A percentile compares a stretch with the other conserved stretches of the same genome.
phyloP scores from a whole-genome alignment of 2,888 invertebrate genomes.

The Scelioninae gen. 1 region DNA sequence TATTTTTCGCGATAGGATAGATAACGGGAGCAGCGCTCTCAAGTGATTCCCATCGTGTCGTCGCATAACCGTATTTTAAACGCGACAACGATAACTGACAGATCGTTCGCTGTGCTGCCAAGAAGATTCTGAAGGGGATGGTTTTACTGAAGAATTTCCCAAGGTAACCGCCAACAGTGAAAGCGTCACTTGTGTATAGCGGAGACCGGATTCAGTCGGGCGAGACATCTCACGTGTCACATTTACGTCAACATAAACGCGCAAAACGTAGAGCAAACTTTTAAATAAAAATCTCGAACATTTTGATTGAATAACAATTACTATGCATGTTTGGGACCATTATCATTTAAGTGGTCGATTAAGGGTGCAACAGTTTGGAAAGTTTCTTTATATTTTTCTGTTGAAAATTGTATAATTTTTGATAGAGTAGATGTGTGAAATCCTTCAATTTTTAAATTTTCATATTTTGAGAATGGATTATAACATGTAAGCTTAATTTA shows the following conservation, averaged over 20 bases:
- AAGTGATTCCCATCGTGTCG: constrained; percentile 60
- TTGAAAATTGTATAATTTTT: too few species aligned
- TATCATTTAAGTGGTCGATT: too few species aligned
- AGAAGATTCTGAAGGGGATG: constrained; percentile 51
- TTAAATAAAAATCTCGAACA: constrained; percentile 32
- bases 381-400: too few species aligned
- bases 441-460: too few species aligned
- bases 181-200: constrained; percentile 54
- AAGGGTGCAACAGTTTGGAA: too few species aligned
- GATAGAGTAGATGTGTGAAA: too few species aligned
- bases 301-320: constrained; percentile 49
- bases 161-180: constrained; percentile 62
- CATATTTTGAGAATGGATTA: too few species aligned
- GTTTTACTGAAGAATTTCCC: constrained; percentile 65
- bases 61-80: constrained; percentile 65
- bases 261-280: constrained; percentile 35
- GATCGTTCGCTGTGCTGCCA: constrained; percentile 61
- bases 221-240: constrained; percentile 47
- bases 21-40: constrained; percentile 50
- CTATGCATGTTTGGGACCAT: too few species aligned
- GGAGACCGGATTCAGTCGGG: constrained; percentile 43
- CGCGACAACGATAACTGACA: constrained; percentile 67
- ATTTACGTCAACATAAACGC: constrained; percentile 61
- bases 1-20: constrained; percentile 55
- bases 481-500: too few species aligned